phyloP scores from a whole-genome alignment of 1,140 invertebrate genomes.

The Galleria mellonella region DNA sequence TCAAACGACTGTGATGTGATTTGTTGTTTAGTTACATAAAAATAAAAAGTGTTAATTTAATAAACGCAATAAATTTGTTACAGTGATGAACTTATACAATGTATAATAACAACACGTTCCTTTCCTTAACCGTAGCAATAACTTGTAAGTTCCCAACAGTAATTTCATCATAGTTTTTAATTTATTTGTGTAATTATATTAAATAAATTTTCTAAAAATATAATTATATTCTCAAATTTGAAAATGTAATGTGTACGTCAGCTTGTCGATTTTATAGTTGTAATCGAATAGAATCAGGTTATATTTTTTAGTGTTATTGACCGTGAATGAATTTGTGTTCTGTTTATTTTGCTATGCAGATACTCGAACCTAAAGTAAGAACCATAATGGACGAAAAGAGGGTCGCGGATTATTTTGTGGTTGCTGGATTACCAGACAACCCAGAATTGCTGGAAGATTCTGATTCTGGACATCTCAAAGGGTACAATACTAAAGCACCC shows the following conservation, averaged over 20 bases:
- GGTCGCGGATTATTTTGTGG: slow-evolving; percentile 97
- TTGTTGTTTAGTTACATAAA: slow-evolving; percentile 10
- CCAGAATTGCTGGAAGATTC: slow-evolving; percentile 87
- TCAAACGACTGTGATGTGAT: slow-evolving; percentile 14
- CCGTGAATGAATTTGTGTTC: neutral
- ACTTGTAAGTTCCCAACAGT: slow-evolving; percentile 47
- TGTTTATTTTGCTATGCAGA: slow-evolving; percentile 7
- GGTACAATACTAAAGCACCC: slow-evolving; percentile 84
- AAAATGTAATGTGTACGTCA: neutral
- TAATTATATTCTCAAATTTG: neutral
- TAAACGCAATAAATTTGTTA: slow-evolving; percentile 12
- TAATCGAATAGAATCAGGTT: slow-evolving; percentile 6
- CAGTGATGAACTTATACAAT: slow-evolving; percentile 11
- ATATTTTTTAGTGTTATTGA: slow-evolving; percentile 15
- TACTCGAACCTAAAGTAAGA: neutral
- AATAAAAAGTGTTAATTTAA: slow-evolving; percentile 11
- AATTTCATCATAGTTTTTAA: too few species aligned
- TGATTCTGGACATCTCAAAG: slow-evolving; percentile 87
- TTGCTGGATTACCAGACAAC: slow-evolving; percentile 93
- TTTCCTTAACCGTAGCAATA: slow-evolving; percentile 19
- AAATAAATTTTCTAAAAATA: too few species aligned
- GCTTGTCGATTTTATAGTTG: slow-evolving; percentile 3
- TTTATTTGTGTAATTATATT: too few species aligned
- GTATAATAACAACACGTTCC: slow-evolving; percentile 9
- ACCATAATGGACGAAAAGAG: slow-evolving; percentile 84